Evolutionary conservation across 2,888 invertebrate species (phyloP).

Genomic region (Miltochrista miniata): DNA sequence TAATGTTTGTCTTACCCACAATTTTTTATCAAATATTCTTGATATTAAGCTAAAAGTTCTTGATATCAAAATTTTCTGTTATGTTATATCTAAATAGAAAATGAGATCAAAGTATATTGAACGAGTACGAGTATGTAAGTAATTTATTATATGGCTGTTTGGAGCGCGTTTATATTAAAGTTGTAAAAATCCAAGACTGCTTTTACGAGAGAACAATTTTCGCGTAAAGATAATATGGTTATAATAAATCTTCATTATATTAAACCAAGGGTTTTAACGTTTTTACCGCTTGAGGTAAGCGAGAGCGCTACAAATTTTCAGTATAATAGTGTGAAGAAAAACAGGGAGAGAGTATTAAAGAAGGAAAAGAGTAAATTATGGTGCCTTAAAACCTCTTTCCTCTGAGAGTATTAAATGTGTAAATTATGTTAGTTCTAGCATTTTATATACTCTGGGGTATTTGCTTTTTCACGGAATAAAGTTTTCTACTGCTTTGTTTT

Average conservation of each 20-base stretch:
- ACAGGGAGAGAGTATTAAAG: constrained; percentile 39
- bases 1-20: no score
- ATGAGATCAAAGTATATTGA: no score
- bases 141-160: constrained; percentile 6
- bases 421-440: constrained; percentile 42
- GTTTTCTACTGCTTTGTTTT: no score
- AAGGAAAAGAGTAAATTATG: neutral
- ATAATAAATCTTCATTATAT: constrained; percentile 76
- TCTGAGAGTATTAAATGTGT: constrained; percentile 44
- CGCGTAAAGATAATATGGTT: constrained; percentile 54
- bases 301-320: constrained; percentile 65
- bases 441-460: no score
- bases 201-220: constrained; percentile 49
- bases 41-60: no score
- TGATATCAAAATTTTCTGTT: no score
- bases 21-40: no score
- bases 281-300: constrained; percentile 68
- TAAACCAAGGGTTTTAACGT: constrained; percentile 68
- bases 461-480: no score
- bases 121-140: neutral
- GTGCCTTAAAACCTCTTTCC: constrained; percentile 35
- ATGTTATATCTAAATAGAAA: no score
- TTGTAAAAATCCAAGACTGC: constrained; percentile 27
- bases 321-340: constrained; percentile 59
- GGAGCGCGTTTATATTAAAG: constrained; percentile 17